Evolutionary conservation across 2,888 invertebrate genomes (phyloP), one percentile per base, ranked within the genome.

Genomic region (Steinernema scapterisci): DNA sequence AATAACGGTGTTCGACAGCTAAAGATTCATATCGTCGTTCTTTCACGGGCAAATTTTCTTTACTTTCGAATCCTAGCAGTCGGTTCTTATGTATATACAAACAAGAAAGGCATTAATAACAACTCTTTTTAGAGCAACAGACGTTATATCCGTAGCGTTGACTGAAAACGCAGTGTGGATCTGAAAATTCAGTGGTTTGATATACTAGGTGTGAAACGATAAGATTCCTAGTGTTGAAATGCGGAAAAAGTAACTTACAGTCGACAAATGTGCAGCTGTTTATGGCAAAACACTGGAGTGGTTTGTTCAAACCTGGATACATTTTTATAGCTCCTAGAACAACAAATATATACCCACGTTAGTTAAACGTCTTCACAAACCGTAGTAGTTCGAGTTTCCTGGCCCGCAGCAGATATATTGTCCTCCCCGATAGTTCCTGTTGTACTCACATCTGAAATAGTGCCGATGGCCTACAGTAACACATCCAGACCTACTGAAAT

Each of bases 261-360:
- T 81, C 81, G 5, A 83, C 79, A 51, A 81, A 81, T 1, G 79
- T 76, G 56, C 83, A 81, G 74, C 80, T 77, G 52, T 81, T 81
- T 43, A 81, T 73, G 23, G 74, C 78, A 13, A 63, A 54, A 72
- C 81, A 81, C 73, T 81, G 78, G 13, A 81, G 72, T 5, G 81
- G 81, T 52, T 82, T 38, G 2, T 75, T 45, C 23, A 76, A 63
- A 0, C 81, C 81, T 0, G 77, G 83, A 27, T 81, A 83, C 76
- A 83, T 80, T 72, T 81, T 81, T 45, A 75, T 70, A 27, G 79
- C 73, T 16, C 79, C 81, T 78, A 46, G 21, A 76, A 75, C 11
- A n/a, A 19, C 72, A 6, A 16, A 71, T 46, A n/a, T 21, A 70
- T 1, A 5, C 19, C 11, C 6, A 19, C 0, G 38, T n/a, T n/a